phyloP scores from a whole-genome alignment of 2,797 vertebrate genomes.

The Coluber constrictor region DNA sequence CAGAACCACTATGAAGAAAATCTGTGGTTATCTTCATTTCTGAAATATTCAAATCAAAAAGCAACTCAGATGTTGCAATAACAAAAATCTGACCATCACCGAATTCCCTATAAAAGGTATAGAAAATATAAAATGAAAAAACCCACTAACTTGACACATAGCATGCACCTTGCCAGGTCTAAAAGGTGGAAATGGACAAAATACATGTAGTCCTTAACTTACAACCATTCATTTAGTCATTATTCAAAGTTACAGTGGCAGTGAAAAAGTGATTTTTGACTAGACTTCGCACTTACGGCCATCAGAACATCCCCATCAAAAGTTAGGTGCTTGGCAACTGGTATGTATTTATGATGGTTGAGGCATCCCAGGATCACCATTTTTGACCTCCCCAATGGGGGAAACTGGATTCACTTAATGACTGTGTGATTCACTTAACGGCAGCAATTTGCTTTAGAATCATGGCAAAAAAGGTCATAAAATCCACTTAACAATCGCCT shows the following conservation, averaged over 20 bases:
- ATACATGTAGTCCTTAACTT: not conserved
- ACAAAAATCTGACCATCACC: not conserved
- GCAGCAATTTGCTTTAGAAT: not conserved
- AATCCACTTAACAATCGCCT: not conserved
- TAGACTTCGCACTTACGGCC: not conserved
- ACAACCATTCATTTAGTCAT: not conserved
- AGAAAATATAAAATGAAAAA: not conserved
- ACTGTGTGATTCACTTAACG: not conserved
- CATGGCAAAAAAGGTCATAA: not conserved
- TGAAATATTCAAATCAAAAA: not conserved
- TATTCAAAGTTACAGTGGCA: not conserved
- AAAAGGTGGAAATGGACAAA: not conserved
- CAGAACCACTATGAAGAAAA: not conserved
- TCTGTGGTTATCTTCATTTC: not conserved
- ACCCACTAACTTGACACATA: not conserved
- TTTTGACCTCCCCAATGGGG: not conserved
- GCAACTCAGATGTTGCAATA: not conserved
- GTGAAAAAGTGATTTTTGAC: not conserved
- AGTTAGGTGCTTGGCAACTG: not conserved
- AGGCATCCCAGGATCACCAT: not conserved
- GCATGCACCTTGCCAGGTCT: not conserved
- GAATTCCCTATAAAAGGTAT: not conserved
- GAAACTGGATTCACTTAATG: not conserved
- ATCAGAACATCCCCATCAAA: not conserved
- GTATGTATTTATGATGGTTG: not conserved